phyloP scores from a whole-genome alignment of 2,797 vertebrate species.

The Smutsia gigantea region DNA sequence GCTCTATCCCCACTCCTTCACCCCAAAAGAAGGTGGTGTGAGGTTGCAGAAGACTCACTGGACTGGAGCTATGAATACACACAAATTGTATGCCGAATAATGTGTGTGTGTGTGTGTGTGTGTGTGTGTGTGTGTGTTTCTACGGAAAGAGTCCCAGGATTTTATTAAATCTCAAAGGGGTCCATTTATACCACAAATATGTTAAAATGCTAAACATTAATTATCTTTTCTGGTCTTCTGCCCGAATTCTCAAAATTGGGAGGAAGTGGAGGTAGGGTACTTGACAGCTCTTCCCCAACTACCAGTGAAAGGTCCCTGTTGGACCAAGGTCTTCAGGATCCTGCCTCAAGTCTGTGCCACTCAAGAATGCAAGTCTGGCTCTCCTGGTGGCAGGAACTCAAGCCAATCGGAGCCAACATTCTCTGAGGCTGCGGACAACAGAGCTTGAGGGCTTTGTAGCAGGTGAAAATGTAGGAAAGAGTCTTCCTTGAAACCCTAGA shows the following conservation, averaged over 20 bases:
- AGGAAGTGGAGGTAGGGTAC: not conserved
- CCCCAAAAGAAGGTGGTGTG: not conserved
- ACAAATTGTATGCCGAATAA: not conserved
- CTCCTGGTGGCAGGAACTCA: not conserved
- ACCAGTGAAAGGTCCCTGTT: not conserved
- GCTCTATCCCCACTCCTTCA: not conserved
- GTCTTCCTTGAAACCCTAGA: not conserved
- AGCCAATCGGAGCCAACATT: not conserved
- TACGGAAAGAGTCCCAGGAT: not conserved
- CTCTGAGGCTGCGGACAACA: not conserved
- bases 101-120: not conserved
- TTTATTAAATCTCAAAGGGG: not conserved
- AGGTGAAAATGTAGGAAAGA: not conserved
- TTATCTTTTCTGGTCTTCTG: not conserved
- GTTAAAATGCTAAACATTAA: slow-evolving; percentile 11
- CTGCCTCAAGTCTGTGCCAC: not conserved
- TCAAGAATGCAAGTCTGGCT: not conserved
- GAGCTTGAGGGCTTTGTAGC: not conserved
- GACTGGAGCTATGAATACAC: not conserved
- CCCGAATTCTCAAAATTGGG: slow-evolving; percentile 15
- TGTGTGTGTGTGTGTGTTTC: not conserved
- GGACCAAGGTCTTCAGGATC: not conserved
- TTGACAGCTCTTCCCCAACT: not conserved
- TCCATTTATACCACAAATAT: not conserved
- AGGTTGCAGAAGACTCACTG: not conserved